Conservation (phyloP, 2,888 invertebrate genomes). For the Ochropleura leucogaster region DNA sequence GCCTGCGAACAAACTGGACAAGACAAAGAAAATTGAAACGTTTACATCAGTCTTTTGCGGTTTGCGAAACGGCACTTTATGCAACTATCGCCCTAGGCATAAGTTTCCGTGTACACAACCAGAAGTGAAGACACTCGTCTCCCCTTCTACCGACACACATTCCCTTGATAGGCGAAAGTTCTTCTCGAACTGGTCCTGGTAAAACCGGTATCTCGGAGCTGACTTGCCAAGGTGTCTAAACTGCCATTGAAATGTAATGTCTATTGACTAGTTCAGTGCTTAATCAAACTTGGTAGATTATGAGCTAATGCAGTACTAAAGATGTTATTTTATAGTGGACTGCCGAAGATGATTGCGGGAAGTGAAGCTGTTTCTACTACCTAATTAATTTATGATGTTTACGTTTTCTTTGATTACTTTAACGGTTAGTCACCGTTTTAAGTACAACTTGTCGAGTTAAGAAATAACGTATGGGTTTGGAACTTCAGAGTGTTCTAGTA, state of each 20-base stretch:
- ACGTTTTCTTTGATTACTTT: conserved; percentile 27
- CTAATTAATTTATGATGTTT: conserved; percentile 28
- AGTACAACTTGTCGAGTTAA: conserved; percentile 1
- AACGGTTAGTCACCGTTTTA: conserved; percentile 17
- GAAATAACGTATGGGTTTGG: conserved; percentile 1
- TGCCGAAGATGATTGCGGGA: conserved; percentile 8
- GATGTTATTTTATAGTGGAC: conserved; percentile 38
- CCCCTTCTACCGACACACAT: conserved; percentile 62
- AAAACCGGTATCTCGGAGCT: conserved; percentile 79
- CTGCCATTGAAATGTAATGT: conserved; percentile 78
- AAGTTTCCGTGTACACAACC: conserved; percentile 71
- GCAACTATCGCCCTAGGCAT: conserved; percentile 77
- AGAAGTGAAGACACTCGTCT: conserved; percentile 69
- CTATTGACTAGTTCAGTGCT: conserved; percentile 69
- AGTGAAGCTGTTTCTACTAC: conserved; percentile 1
- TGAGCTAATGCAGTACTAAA: conserved; percentile 42
- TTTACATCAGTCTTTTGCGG: conserved; percentile 80
- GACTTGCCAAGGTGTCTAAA: conserved; percentile 79
- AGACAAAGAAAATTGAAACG: conserved; percentile 83
- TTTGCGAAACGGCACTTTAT: conserved; percentile 82
- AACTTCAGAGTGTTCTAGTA: background rate
- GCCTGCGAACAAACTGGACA: conserved; percentile 71
- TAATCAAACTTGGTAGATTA: conserved; percentile 56
- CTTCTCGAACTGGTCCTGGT: conserved; percentile 75
- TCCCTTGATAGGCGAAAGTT: conserved; percentile 71